Evolutionary conservation across 2,113 vertebrate species (phyloP).

Genomic region (Fregata magnificens): DNA sequence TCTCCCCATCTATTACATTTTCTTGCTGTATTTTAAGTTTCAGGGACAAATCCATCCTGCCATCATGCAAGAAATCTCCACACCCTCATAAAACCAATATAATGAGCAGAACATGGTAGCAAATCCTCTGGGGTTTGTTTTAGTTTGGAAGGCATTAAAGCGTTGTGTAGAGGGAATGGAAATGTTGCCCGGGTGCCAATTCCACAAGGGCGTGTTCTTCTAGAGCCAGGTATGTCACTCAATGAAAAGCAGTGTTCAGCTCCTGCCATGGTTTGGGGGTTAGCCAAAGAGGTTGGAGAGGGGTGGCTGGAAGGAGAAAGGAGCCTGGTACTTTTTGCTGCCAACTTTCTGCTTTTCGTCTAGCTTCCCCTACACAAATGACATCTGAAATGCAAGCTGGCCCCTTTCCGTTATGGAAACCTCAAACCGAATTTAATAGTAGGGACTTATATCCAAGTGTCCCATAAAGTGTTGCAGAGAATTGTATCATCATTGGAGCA

Average conservation of each 20-base stretch:
- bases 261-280: slow-evolving; percentile 46
- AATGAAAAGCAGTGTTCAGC: slow-evolving; percentile 51
- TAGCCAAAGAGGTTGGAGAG: slow-evolving; percentile 42
- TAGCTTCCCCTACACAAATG: slow-evolving; percentile 30
- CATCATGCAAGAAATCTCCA: slow-evolving; percentile 1
- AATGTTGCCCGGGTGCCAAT: slow-evolving; percentile 27
- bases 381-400: slow-evolving; percentile 45
- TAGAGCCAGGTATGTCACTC: slow-evolving; percentile 59
- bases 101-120: slow-evolving; percentile 25
- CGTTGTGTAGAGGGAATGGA: slow-evolving; percentile 28
- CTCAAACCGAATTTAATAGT: slow-evolving; percentile 41
- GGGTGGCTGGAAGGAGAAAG: slow-evolving; percentile 13
- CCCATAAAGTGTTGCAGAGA: slow-evolving; percentile 11
- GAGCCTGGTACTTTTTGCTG: slow-evolving; percentile 32
- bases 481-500: slow-evolving; percentile 15
- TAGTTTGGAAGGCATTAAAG: slow-evolving; percentile 43
- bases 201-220: slow-evolving; percentile 53
- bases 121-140: slow-evolving; percentile 42
- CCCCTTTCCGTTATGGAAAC: slow-evolving; percentile 24
- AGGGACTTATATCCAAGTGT: slow-evolving; percentile 10
- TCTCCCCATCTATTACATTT: neutral
- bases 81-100: slow-evolving; percentile 32
- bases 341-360: slow-evolving; percentile 59
- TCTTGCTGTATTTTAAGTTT: neutral
- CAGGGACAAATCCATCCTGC: slow-evolving; percentile 1